Evolutionary conservation across 2,888 invertebrate species (phyloP).

Genomic region (Ptychoptera albimana): DNA sequence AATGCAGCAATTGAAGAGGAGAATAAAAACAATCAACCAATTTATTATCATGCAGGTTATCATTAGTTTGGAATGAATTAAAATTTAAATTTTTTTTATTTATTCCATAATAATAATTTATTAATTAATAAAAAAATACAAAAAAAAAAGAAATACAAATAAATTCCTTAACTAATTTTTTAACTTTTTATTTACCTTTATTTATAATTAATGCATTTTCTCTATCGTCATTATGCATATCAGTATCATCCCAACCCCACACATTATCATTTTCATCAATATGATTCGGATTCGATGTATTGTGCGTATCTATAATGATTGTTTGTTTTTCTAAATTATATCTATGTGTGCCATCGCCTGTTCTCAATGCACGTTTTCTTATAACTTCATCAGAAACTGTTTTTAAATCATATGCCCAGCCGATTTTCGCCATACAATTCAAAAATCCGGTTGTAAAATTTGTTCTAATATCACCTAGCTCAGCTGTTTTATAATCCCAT

Average conservation of each 20-base stretch:
- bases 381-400: conserved; percentile 58
- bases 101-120: neutral
- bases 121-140: neutral
- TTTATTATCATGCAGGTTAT: conserved; percentile 1
- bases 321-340: conserved; percentile 5
- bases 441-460: conserved; percentile 47
- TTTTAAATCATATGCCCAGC: conserved; percentile 74
- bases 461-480: conserved; percentile 47
- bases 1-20: conserved; percentile 15
- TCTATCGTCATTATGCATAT: conserved; percentile 54
- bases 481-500: conserved; percentile 64
- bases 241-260: conserved; percentile 76
- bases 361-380: conserved; percentile 47
- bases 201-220: conserved; percentile 29
- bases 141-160: neutral
- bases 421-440: conserved; percentile 52
- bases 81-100: neutral
- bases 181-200: conserved; percentile 16
- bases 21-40: neutral
- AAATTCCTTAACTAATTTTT: neutral
- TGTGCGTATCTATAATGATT: no score
- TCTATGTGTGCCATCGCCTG: conserved; percentile 53
- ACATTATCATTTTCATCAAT: conserved; percentile 31
- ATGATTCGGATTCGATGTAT: no score
- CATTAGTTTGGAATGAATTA: neutral